A percentile compares a stretch with the other conserved stretches of the same genome.
These are phyloP conservation scores for Thalassoma bifasciatum DNA, from an alignment of 2,113 vertebrate genomes.

Conservation along the genomic window DNA sequence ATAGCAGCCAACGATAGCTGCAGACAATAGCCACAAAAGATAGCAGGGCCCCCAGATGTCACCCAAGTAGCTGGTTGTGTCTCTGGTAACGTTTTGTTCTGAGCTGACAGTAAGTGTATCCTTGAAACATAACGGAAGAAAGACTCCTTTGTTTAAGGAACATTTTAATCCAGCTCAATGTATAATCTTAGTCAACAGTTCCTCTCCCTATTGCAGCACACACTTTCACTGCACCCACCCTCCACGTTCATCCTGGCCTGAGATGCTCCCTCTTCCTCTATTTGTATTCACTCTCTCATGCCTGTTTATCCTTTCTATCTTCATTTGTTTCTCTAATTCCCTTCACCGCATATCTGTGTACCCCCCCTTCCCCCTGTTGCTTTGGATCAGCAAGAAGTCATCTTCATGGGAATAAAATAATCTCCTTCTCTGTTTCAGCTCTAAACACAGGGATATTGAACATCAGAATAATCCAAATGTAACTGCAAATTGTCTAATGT, in stretches of 20 bases:
- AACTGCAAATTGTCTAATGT: conserved; percentile 55
- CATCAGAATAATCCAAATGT: conserved; percentile 48
- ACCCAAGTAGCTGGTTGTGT: too few relatives aligned
- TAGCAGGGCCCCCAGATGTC: too few relatives aligned
- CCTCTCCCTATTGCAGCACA: background rate
- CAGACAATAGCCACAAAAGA: too few relatives aligned
- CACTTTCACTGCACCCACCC: conserved; percentile 4
- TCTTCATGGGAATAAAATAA: conserved; percentile 44
- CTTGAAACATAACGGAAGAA: too few relatives aligned
- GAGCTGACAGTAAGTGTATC: too few relatives aligned
- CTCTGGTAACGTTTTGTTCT: too few relatives aligned
- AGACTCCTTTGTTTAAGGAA: background rate
- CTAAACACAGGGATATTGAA: conserved; percentile 24
- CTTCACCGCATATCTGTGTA: background rate
- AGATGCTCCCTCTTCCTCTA: conserved; percentile 13
- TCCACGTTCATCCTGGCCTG: conserved; percentile 4
- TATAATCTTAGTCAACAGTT: background rate
- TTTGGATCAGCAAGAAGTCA: conserved; percentile 38
- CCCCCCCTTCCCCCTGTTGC: background rate
- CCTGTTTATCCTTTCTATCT: conserved; percentile 37
- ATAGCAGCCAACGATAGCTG: too few relatives aligned
- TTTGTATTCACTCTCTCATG: conserved; percentile 33
- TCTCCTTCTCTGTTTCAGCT: conserved; percentile 20
- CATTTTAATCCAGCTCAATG: background rate
- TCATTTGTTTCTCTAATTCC: conserved; percentile 35